Percentiles rank a stretch among this genome's conserved stretches.
These are phyloP conservation scores for Myripristis murdjan DNA, from an alignment of 2,797 vertebrate species.

Conservation along the genomic window DNA sequence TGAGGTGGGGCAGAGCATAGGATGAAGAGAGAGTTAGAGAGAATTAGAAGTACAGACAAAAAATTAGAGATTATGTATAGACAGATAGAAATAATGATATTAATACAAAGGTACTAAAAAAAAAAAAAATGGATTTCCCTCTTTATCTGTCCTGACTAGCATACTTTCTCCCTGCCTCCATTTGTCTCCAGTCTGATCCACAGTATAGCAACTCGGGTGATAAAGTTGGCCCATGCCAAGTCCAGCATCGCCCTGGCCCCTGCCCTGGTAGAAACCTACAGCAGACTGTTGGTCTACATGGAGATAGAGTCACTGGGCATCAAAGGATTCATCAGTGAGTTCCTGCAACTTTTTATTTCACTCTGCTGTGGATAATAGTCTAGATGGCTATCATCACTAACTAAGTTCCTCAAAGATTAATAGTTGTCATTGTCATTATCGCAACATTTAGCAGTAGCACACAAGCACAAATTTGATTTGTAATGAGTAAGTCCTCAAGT, in stretches of 20 bases:
- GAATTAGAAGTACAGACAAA: no score
- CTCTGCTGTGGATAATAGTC: background rate
- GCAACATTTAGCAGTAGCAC: no score
- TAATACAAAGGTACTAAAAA: no score
- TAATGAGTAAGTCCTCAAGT: no score
- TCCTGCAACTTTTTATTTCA: background rate
- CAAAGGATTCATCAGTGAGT: slow-evolving; percentile 99
- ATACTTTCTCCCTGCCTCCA: background rate
- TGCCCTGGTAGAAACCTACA: slow-evolving; percentile 98
- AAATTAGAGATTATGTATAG: background rate
- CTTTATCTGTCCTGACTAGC: background rate
- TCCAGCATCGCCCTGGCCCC: slow-evolving; percentile 95
- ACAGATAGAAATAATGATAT: no score
- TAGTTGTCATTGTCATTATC: no score
- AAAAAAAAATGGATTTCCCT: background rate
- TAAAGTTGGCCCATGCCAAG: slow-evolving; percentile 98
- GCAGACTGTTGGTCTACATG: slow-evolving; percentile 98
- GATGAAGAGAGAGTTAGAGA: background rate
- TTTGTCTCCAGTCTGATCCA: slow-evolving; percentile 91
- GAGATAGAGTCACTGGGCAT: slow-evolving; percentile 99
- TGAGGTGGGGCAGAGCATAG: slow-evolving; percentile 88
- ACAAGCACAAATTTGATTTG: no score
- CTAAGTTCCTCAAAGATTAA: no score
- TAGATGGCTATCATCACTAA: no score
- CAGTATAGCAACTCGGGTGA: slow-evolving; percentile 98